Evolutionary conservation across 2,113 vertebrate genomes (phyloP), one percentile per base, ranked within the genome.

Genomic region (Tachuris rubrigastra): DNA sequence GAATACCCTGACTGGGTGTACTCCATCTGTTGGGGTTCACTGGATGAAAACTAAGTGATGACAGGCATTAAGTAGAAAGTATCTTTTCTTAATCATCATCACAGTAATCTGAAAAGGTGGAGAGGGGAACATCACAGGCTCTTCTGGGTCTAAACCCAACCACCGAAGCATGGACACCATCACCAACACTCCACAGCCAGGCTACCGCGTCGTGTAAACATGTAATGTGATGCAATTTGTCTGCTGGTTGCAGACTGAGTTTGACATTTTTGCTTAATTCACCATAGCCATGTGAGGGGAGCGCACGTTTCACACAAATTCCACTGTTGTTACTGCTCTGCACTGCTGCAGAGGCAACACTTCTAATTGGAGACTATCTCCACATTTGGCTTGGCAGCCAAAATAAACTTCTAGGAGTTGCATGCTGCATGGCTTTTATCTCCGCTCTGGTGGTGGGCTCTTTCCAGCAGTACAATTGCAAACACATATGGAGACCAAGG

Each of bases 201-300:
- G 78, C 89, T 87, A 85, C 66, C 0, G 66, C 31, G 21, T 13
- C 63, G 33, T 44, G 84, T 60, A 71, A 86, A 89, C 69, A 42
- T 4, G 58, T 75, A 49, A 66, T 0, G 31, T 84, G 85, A 55
- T 67, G 85, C 60, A 94, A 46, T 27, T 65, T 44, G 72, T 49
- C 83, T 94, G 76, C 68, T 87, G 73, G 65, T 68, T 37, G 76
- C 79, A 81, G 92, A 30, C 79, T 6, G 79, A 86, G 68, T 52
- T 93, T 90, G 85, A 53, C 85, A 68, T 94, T 93, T 92, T 72
- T 86, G 80, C 76, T 84, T 93, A 92, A 95, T 90, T 94, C 90
- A 66, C 95, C 92, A 76, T 94, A 58, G 90, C 83, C 76, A 3
- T 46, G 56, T 9, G 72, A 80, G 63, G 9, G 60, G 59, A 85